These are phyloP conservation scores for Coelinius sp. DNA, from an alignment of 2,888 invertebrate genomes.

Conservation along the genomic window DNA sequence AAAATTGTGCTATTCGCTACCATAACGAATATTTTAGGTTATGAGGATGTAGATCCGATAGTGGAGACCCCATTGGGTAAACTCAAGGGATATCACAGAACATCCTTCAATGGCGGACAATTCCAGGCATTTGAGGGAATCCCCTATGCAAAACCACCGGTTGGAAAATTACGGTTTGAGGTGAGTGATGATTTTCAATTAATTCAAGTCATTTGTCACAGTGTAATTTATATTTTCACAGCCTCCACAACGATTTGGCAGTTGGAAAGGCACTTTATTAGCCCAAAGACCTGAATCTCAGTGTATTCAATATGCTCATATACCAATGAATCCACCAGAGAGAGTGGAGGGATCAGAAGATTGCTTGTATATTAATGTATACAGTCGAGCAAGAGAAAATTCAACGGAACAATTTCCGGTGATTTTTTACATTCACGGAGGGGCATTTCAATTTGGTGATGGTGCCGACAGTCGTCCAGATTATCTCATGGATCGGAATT, in stretches of 20 bases:
- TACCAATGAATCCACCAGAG: conserved; percentile 38
- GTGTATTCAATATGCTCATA: conserved; percentile 49
- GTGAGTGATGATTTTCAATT: conserved; percentile 17
- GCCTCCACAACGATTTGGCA: conserved; percentile 46
- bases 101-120: conserved; percentile 41
- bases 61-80: conserved; percentile 42
- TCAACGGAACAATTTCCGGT: conserved; percentile 45
- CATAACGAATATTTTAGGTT: conserved; percentile 6
- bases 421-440: conserved; percentile 52
- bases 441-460: conserved; percentile 75
- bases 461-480: conserved; percentile 73
- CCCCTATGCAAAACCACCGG: conserved; percentile 47
- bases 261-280: conserved; percentile 46
- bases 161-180: conserved; percentile 47
- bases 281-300: conserved; percentile 42
- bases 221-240: conserved; percentile 23
- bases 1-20: background rate
- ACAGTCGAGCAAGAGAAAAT: conserved; percentile 40
- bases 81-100: conserved; percentile 41
- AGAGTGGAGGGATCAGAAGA: conserved; percentile 49
- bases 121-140: conserved; percentile 47
- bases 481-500: conserved; percentile 75
- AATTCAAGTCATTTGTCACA: background rate
- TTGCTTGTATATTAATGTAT: conserved; percentile 52
- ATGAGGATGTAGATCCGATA: conserved; percentile 40